Evolutionary conservation across 1,140 invertebrate species (phyloP).

Genomic region (Conus ventricosus): DNA sequence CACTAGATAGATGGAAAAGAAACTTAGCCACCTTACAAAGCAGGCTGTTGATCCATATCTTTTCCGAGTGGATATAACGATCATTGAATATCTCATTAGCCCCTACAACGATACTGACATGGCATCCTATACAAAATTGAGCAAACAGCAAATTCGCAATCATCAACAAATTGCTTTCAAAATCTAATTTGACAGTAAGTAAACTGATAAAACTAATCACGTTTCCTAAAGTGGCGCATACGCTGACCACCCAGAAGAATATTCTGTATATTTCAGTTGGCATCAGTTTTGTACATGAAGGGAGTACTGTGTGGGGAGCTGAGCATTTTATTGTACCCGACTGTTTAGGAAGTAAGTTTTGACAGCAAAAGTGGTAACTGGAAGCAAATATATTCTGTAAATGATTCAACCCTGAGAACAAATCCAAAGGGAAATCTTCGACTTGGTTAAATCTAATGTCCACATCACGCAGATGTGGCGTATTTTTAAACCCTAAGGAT

Average conservation of each 20-base stretch:
- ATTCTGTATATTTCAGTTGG: conserved; percentile 42
- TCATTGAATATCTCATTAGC: background rate
- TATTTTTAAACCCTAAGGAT: background rate
- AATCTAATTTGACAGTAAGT: background rate
- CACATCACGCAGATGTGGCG: background rate
- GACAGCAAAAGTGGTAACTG: conserved; percentile 35
- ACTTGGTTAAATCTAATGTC: background rate
- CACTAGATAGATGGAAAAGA: background rate
- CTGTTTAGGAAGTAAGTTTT: conserved; percentile 28
- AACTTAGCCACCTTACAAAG: background rate
- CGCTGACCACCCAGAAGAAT: background rate
- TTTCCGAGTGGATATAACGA: background rate
- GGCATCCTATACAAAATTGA: background rate
- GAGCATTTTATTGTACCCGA: conserved; percentile 3
- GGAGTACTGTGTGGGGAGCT: conserved; percentile 39
- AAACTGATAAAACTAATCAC: conserved; percentile 22
- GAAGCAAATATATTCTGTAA: conserved; percentile 23
- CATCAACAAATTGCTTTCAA: background rate
- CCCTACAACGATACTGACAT: background rate
- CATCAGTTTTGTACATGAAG: conserved; percentile 52
- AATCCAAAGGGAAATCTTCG: background rate
- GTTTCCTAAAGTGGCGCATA: conserved; percentile 50
- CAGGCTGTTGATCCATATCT: background rate
- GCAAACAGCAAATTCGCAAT: background rate
- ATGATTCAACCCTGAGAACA: background rate